These are phyloP conservation scores for Achroia grisella DNA, from an alignment of 1,140 invertebrate genomes.

Conservation along the genomic window DNA sequence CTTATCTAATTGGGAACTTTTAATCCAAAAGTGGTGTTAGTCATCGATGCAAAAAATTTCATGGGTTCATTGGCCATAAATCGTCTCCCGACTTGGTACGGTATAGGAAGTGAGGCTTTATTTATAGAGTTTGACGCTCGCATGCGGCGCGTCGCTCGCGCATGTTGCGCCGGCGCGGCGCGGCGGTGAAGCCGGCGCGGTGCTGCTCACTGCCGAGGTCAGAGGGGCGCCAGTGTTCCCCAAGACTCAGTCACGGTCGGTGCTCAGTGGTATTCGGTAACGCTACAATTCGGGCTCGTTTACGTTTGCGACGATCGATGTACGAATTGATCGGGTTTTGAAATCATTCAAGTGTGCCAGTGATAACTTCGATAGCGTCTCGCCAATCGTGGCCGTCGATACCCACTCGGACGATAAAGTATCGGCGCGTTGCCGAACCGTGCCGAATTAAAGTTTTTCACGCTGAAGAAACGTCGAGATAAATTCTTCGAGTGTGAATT, in stretches of 20 bases:
- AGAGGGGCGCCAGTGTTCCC: slow-evolving; percentile 24
- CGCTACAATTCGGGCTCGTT: slow-evolving; percentile 1
- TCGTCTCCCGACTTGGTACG: slow-evolving; percentile 51
- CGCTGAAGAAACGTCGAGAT: slow-evolving; percentile 37
- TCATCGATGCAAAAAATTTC: slow-evolving; percentile 45
- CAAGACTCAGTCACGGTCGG: slow-evolving; percentile 30
- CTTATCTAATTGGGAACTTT: background rate
- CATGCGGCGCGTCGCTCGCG: slow-evolving; percentile 30
- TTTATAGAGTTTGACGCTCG: slow-evolving; percentile 53
- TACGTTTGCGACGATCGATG: slow-evolving; percentile 18
- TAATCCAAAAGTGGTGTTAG: slow-evolving; percentile 13
- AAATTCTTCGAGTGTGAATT: slow-evolving; percentile 37
- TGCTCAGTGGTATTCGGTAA: slow-evolving; percentile 7
- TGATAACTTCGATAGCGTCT: slow-evolving; percentile 51
- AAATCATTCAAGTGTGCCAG: slow-evolving; percentile 43
- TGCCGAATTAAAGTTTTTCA: slow-evolving; percentile 44
- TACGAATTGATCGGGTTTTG: slow-evolving; percentile 28
- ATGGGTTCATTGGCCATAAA: slow-evolving; percentile 67
- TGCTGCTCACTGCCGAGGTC: slow-evolving; percentile 14
- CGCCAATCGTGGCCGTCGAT: slow-evolving; percentile 39
- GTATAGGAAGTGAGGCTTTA: slow-evolving; percentile 63
- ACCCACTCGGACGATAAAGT: slow-evolving; percentile 30
- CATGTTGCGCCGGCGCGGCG: slow-evolving; percentile 12
- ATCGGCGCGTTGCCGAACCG: slow-evolving; percentile 30
- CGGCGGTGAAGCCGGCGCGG: slow-evolving; percentile 12